Percentiles rank a stretch among this genome's conserved stretches.
Conservation (phyloP, 1,140 invertebrate genomes). For the Pentalonia nigronervosa region DNA sequence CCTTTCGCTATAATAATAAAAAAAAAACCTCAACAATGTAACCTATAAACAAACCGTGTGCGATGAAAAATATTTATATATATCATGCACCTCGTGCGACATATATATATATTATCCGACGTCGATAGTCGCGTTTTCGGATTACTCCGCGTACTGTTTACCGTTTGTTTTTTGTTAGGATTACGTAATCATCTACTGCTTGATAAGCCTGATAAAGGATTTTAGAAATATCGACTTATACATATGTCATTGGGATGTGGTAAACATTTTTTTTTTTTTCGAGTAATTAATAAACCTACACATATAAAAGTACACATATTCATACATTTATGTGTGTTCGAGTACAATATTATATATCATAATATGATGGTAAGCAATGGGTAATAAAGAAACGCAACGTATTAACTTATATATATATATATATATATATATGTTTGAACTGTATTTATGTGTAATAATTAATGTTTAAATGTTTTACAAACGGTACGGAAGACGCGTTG, state of each 20-base stretch:
- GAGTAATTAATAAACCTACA: background rate
- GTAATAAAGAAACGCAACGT: too few relatives aligned
- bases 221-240: background rate
- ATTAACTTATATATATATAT: too few relatives aligned
- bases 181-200: background rate
- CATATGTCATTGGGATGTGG: background rate
- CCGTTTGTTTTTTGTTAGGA: background rate
- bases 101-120: background rate
- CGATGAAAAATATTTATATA: background rate
- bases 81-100: background rate
- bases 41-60: constrained; percentile 5
- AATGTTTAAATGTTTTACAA: too few relatives aligned
- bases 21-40: background rate
- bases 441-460: too few relatives aligned
- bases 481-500: too few relatives aligned
- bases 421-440: too few relatives aligned
- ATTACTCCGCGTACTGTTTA: background rate
- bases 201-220: background rate
- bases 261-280: background rate
- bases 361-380: too few relatives aligned
- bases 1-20: constrained; percentile 18
- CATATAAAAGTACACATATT: background rate
- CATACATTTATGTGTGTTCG: too few relatives aligned
- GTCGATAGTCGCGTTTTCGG: background rate
- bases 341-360: background rate